Evolutionary conservation across 2,113 vertebrate genomes (phyloP), one percentile per base, ranked within the genome.

Genomic region (Helogale parvula): DNA sequence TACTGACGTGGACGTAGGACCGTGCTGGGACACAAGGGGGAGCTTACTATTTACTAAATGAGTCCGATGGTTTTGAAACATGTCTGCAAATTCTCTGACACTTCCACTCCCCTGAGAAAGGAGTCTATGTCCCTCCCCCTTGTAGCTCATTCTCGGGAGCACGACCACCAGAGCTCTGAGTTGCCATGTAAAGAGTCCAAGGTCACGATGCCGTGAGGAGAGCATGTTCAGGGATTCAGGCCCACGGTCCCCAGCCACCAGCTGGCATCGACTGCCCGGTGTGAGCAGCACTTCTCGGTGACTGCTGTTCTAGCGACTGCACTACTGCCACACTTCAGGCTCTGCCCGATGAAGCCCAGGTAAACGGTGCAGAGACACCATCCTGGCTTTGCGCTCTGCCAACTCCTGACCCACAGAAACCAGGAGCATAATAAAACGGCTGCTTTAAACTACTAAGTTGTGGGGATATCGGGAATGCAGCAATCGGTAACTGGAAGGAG

Each of bases 341-440:
- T 23, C 77, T 76, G 25, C 50, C n/a, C 17, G 13, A 5, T 54
- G 65, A 79, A 35, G 29, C 11, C 68, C 60, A 57, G 27, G 7
- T 3, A 29, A 0, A 8, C 0, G 19, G 9, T 69, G 52, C 1
- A 29, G 10, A 66, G 15, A 85, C 31, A 47, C 5, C 38, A 21
- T 77, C 50, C 29, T n/a, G 68, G 60, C 68, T 82, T 12, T 14
- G 41, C 9, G 17, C 79, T 68, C 86, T 31, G 74, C 68, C 90
- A 86, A 94, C 69, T 47, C 88, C 84, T 41, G 21, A 50, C 57
- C 57, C 38, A 41, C 0, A 52, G 60, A 79, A 90, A 76, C 50
- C 35, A 63, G 7, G 68, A 33, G 83, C 84, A 52, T 2, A 50
- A 76, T 41, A 83, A 90, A 93, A 68, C 76, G 76, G 35, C 52